Evolutionary conservation across 2,113 vertebrate species (phyloP).

Genomic region (Synchiropus splendidus): DNA sequence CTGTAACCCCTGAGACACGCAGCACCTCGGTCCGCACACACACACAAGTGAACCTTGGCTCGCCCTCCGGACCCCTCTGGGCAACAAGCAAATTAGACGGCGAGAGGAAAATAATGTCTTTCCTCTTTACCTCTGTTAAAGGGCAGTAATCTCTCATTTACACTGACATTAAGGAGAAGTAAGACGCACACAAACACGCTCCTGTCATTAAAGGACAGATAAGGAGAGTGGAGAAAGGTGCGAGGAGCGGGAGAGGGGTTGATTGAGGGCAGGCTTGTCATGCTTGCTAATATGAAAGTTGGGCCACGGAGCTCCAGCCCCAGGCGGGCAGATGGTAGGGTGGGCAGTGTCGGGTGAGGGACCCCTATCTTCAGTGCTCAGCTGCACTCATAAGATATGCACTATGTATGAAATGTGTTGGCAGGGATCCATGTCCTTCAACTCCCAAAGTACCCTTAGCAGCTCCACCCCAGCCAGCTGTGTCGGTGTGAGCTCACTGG

Average conservation of each 20-base stretch:
- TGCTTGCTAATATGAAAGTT: slow-evolving; percentile 33
- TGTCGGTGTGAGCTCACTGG: slow-evolving; percentile 52
- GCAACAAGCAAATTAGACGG: slow-evolving; percentile 71
- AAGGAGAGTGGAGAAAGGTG: slow-evolving; percentile 5
- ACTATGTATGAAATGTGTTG: slow-evolving; percentile 64
- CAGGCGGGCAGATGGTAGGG: slow-evolving; percentile 61
- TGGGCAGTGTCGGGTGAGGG: slow-evolving; percentile 38
- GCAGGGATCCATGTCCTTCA: slow-evolving; percentile 68
- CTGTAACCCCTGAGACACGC: slow-evolving; percentile 48
- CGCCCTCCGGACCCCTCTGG: slow-evolving; percentile 34
- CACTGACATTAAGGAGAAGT: slow-evolving; percentile 58
- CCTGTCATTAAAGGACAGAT: slow-evolving; percentile 61
- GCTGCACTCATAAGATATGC: slow-evolving; percentile 53
- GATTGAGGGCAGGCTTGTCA: slow-evolving; percentile 53
- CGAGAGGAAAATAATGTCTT: slow-evolving; percentile 50
- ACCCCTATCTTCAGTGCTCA: slow-evolving; percentile 46
- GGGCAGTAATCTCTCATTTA: slow-evolving; percentile 66
- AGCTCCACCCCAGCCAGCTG: slow-evolving; percentile 62
- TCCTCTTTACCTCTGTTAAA: slow-evolving; percentile 47
- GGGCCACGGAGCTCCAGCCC: slow-evolving; percentile 34
- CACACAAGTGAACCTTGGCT: slow-evolving; percentile 33
- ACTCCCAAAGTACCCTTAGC: slow-evolving; percentile 42
- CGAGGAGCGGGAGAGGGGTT: slow-evolving; percentile 25
- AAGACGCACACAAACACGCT: slow-evolving; percentile 53
- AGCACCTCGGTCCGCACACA: slow-evolving; percentile 9